Base-by-base conservation (phyloP, 1,140 invertebrate species). In the Xylocopa sonorina region DNA sequence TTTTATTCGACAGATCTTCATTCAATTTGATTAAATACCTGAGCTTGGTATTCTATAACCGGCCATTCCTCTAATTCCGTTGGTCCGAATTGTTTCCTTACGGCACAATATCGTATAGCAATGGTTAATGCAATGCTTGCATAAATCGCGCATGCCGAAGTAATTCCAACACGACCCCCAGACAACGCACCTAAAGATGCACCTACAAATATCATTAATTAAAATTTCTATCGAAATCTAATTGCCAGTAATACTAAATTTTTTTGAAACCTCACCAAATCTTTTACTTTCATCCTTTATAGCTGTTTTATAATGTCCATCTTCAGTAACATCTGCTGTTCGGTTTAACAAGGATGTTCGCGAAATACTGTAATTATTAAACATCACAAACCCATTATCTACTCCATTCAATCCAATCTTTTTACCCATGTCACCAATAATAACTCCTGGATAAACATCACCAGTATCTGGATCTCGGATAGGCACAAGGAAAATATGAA, bases 381-480 rank as follows among this genome's bases (percentile, higher is more conserved):
- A 98, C 88, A 97, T 95, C 58, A 98, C 91, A 90, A 98, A 98
- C 5, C 97, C 98, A 94, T 99, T 99, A 88, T 99, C 98, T 27
- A 98, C 92, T 62, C 97, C 97, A 92, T 98, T 97, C 1, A 98
- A 92, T 53, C 96, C 97, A 55, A 96, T 93, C 93, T 99, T 99
- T 89, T 97, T 95, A 1, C 98, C 98, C 94, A 98, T 96, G 91
- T 99, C 98, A 16, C 96, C 96, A 41, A 96, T 93, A 9, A 93
- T 93, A 0, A 96, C 92, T 12, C 95, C 97, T 3, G 96, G 95
- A 86, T 95, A 95, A 0, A 97, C 94, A 29, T 95, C 62, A 78
- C 97, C 90, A 0, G 97, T 98, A 72, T 94, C 93, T 1, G 95
- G 95, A 93, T 98, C 95, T 43, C 98, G 92, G 60, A 99, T 94